phyloP scores from a whole-genome alignment of 1,140 invertebrate genomes.

The Gerris buenoi region DNA sequence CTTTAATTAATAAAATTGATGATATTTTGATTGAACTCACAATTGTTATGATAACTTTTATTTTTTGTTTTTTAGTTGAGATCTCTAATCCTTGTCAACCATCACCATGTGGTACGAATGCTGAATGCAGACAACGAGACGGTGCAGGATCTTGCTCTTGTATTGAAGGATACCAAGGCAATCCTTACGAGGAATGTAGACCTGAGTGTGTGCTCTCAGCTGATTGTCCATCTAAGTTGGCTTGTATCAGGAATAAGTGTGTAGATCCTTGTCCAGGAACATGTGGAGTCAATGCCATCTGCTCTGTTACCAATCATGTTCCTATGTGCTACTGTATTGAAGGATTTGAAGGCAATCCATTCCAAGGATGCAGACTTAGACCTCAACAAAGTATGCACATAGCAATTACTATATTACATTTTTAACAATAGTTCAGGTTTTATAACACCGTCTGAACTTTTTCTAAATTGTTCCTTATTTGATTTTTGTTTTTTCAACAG shows the following conservation, averaged over 20 bases:
- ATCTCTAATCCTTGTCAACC: conserved; percentile 48
- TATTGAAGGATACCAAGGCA: conserved; percentile 51
- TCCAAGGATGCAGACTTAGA: conserved; percentile 24
- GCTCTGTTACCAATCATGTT: conserved; percentile 56
- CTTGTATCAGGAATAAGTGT: conserved; percentile 59
- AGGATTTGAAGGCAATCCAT: conserved; percentile 59
- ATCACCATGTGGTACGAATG: conserved; percentile 59
- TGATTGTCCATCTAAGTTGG: conserved; percentile 52
- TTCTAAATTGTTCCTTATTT: no score
- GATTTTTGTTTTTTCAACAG: conserved; percentile 31
- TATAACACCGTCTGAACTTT: no score
- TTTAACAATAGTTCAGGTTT: no score
- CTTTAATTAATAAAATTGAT: no score
- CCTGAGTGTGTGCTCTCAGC: conserved; percentile 55
- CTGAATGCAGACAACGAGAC: conserved; percentile 48
- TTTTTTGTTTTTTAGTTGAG: conserved; percentile 13
- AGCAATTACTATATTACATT: background rate
- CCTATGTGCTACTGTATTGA: conserved; percentile 50
- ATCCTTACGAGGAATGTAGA: conserved; percentile 56
- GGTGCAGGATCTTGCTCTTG: conserved; percentile 52
- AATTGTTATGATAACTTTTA: background rate
- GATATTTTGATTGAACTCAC: background rate
- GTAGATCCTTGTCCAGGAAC: conserved; percentile 56
- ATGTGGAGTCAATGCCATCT: conserved; percentile 55
- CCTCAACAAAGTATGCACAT: conserved; percentile 17